phyloP scores from a whole-genome alignment of 1,140 invertebrate genomes.

The Aethina tumida region DNA sequence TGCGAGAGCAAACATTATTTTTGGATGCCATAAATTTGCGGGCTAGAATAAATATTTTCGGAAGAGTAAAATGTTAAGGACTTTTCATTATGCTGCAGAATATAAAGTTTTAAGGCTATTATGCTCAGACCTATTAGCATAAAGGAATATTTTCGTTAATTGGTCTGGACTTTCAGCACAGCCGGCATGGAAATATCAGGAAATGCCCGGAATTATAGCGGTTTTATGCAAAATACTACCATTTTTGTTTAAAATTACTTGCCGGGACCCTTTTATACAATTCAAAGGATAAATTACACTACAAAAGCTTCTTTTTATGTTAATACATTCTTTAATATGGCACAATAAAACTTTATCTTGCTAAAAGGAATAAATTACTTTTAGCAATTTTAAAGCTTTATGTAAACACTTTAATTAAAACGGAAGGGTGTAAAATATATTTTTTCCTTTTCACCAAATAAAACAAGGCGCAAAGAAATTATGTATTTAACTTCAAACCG shows the following conservation, averaged over 20 bases:
- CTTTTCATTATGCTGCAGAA: slow-evolving; percentile 36
- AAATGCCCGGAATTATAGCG: slow-evolving; percentile 27
- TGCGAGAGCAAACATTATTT: slow-evolving; percentile 37
- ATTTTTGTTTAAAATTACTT: slow-evolving; percentile 18
- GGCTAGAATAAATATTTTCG: slow-evolving; percentile 38
- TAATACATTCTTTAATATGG: too few relatives aligned
- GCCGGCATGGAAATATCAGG: slow-evolving; percentile 22
- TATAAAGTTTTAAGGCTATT: slow-evolving; percentile 36
- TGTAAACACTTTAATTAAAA: too few relatives aligned
- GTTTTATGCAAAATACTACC: slow-evolving; percentile 26
- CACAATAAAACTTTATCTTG: too few relatives aligned
- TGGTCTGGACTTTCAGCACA: slow-evolving; percentile 26
- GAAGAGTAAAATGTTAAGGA: slow-evolving; percentile 39
- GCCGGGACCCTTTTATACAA: slow-evolving; percentile 12
- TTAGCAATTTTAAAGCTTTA: too few relatives aligned
- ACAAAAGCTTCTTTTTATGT: too few relatives aligned
- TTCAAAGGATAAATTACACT: slow-evolving; percentile 13
- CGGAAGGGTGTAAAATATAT: too few relatives aligned
- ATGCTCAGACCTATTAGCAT: slow-evolving; percentile 33
- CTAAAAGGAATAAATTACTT: too few relatives aligned
- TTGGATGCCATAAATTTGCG: slow-evolving; percentile 38
- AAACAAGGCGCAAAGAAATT: too few relatives aligned
- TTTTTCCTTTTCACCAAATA: too few relatives aligned
- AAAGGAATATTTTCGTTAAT: slow-evolving; percentile 35
- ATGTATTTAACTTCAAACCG: too few relatives aligned